Conservation (phyloP, 2,888 invertebrate species). For the Eupithecia vulgata region DNA sequence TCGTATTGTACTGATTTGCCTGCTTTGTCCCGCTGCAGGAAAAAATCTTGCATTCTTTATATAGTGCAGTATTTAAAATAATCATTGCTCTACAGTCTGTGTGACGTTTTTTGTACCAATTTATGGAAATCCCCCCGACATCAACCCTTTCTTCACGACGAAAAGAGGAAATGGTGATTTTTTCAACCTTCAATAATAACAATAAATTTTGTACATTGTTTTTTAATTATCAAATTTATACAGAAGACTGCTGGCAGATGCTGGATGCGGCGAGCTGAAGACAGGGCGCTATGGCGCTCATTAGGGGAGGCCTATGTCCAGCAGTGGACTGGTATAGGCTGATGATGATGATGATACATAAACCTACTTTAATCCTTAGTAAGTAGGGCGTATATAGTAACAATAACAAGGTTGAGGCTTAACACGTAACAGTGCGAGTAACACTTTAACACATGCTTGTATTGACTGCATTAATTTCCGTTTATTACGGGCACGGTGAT, state of each 20-base stretch:
- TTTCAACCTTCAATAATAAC: slow-evolving; percentile 1
- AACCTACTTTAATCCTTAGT: background rate
- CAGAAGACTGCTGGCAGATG: no score
- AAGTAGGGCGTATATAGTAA: slow-evolving; percentile 21
- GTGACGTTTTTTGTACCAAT: no score
- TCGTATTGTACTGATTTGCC: background rate
- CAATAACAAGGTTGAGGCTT: slow-evolving; percentile 25
- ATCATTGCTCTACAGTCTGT: no score
- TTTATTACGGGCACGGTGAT: slow-evolving; percentile 25
- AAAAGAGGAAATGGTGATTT: background rate
- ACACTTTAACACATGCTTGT: slow-evolving; percentile 25
- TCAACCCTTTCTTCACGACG: background rate
- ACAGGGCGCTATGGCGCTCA: no score
- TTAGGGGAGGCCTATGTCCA: no score
- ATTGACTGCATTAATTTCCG: slow-evolving; percentile 41
- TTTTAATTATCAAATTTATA: no score
- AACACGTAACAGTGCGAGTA: slow-evolving; percentile 32
- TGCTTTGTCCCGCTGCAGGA: background rate
- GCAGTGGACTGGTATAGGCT: no score
- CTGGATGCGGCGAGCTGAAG: no score
- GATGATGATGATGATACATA: no score
- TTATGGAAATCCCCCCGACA: background rate
- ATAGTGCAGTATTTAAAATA: no score
- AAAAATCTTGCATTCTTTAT: background rate
- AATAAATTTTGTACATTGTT: no score